These are phyloP conservation scores for Bibio marci DNA, from an alignment of 2,888 invertebrate genomes.

Conservation along the genomic window DNA sequence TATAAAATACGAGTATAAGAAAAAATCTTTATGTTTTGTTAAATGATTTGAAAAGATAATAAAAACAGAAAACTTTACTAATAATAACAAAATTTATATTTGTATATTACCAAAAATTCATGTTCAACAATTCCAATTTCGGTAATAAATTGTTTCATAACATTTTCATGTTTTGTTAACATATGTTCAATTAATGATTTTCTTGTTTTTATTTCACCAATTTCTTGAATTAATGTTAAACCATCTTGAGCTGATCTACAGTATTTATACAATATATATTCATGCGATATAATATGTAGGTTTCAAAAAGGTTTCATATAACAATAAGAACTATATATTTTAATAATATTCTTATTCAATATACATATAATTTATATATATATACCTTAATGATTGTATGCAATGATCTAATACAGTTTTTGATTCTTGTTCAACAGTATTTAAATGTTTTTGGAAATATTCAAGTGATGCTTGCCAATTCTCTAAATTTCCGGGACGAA, in stretches of 20 bases:
- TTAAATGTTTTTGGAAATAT: slow-evolving; percentile 58
- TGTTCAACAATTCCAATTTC: slow-evolving; percentile 59
- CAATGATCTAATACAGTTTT: slow-evolving; percentile 72
- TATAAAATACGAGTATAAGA: too few relatives aligned
- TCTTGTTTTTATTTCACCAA: slow-evolving; percentile 61
- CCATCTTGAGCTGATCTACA: slow-evolving; percentile 64
- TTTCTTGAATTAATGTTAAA: slow-evolving; percentile 58
- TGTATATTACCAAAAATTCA: slow-evolving; percentile 43
- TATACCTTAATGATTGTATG: slow-evolving; percentile 54
- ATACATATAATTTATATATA: slow-evolving; percentile 3
- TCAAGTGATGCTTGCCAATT: slow-evolving; percentile 75
- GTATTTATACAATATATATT: too few relatives aligned
- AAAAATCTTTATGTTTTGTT: too few relatives aligned
- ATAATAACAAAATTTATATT: slow-evolving; percentile 4
- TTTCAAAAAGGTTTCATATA: too few relatives aligned
- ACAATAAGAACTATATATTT: not conserved
- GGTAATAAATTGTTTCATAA: slow-evolving; percentile 69
- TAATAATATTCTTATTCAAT: too few relatives aligned
- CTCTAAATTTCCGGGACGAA: slow-evolving; percentile 56
- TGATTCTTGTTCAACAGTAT: slow-evolving; percentile 60
- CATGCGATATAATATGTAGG: too few relatives aligned
- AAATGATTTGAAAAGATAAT: too few relatives aligned
- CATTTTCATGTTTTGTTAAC: slow-evolving; percentile 64
- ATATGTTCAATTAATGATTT: slow-evolving; percentile 54
- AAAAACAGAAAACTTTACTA: slow-evolving; percentile 4